phyloP scores from a whole-genome alignment of 2,113 vertebrate genomes.

The Lynx canadensis region DNA sequence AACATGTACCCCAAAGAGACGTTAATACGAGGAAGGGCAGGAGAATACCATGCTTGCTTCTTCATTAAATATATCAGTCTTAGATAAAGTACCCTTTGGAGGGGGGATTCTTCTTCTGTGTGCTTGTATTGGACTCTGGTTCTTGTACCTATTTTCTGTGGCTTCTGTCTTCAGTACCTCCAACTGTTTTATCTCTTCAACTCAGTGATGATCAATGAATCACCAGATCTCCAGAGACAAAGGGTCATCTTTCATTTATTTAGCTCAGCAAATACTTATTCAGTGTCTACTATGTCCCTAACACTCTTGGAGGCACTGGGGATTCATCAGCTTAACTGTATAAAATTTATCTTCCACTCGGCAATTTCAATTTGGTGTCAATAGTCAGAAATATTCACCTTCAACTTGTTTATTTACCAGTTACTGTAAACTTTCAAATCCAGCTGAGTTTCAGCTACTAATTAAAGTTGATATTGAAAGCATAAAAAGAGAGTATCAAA shows the following conservation, averaged over 20 bases:
- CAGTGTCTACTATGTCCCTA: background rate
- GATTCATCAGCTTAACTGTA: background rate
- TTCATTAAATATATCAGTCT: background rate
- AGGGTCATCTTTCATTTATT: background rate
- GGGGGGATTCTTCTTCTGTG: background rate
- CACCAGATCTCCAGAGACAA: background rate
- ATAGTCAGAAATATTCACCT: background rate
- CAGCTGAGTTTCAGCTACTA: background rate
- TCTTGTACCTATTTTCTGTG: background rate
- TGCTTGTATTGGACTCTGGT: background rate
- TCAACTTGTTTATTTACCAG: background rate
- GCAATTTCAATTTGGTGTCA: background rate
- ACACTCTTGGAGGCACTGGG: background rate
- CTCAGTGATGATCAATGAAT: background rate
- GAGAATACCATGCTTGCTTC: background rate
- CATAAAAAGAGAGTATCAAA: background rate
- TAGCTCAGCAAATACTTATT: background rate
- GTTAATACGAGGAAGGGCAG: background rate
- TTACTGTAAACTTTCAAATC: background rate
- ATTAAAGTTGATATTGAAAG: constrained; percentile 11
- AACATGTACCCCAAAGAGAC: background rate
- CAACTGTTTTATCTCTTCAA: background rate
- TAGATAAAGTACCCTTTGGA: background rate
- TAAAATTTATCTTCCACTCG: background rate
- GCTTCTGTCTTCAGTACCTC: background rate